Base-by-base conservation (phyloP, 2,113 vertebrate genomes). In the Sphaerodactylus townsendi region DNA sequence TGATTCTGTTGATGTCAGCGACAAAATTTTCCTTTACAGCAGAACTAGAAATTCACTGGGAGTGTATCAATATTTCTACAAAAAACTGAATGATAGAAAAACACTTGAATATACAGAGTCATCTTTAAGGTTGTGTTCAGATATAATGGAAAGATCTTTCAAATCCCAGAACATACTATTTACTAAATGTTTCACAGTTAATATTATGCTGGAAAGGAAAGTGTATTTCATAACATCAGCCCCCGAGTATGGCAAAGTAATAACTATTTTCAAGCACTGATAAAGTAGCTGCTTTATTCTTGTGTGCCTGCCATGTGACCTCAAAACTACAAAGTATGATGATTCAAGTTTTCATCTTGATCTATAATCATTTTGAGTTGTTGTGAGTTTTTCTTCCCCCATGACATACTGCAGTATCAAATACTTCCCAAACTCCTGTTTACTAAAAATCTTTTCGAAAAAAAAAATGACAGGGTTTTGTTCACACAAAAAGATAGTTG, bases 391-490 rank as follows among this genome's bases (percentile, higher is more conserved):
- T 2, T 30, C 72, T 28, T 53, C 56, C 66, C 35, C 74, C 33
- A 81, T 85, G 30, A 86, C 79, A 21, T 10, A 76, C 25, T n/a
- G 6, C 74, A 76, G 2, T 75, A 33, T 30, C 66, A 90, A 88
- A 87, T 19, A 28, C 41, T 56, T 87, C 35, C 39, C 77, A 85
- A 92, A 88, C 30, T 75, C 64, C 77, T 90, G 65, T 74, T 91
- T 90, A 85, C 66, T 59, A 46, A 21, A 21, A 66, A 17, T 85
- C 41, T 86, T 56, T 41, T 78, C 17, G 2, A 9, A 10, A 15
- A 44, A n/a, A 80, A 50, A 89, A 79, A 93, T 71, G 53, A 85
- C 28, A 89, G 46, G 56, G 41, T 91, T 87, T 91, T 89, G 84
- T 90, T 79, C 48, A 41, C 56, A 50, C 19, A 66, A 53, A 86